Conservation (phyloP, 2,888 invertebrate species). For the Ametastegia equiseti region DNA sequence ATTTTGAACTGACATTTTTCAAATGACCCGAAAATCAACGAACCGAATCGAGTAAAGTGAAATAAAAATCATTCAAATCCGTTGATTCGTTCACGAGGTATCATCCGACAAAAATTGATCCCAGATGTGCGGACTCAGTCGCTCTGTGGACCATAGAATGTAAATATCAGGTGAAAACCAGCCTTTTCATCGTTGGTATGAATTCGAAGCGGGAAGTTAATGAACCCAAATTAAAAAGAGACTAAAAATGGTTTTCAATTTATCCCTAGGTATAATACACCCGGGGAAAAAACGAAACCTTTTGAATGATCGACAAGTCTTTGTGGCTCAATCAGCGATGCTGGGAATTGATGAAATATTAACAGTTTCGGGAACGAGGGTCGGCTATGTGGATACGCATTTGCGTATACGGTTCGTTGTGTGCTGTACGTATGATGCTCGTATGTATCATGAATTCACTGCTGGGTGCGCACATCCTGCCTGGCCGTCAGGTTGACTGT, state of each 20-base stretch:
- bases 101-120: too few species aligned
- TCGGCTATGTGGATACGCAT: slow-evolving; percentile 12
- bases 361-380: slow-evolving; percentile 26
- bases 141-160: too few species aligned
- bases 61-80: too few species aligned
- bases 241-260: background rate
- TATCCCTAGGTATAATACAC: background rate
- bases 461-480: slow-evolving; percentile 41
- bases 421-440: slow-evolving; percentile 29
- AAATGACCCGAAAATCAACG: too few species aligned
- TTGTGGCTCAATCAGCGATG: slow-evolving; percentile 27
- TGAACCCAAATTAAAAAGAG: too few species aligned
- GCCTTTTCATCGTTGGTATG: too few species aligned
- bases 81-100: too few species aligned
- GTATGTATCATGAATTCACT: slow-evolving; percentile 33
- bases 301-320: slow-evolving; percentile 13
- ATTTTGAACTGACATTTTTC: too few species aligned
- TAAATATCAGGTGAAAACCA: too few species aligned
- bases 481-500: slow-evolving; percentile 9
- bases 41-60: too few species aligned
- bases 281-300: background rate
- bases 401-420: slow-evolving; percentile 11
- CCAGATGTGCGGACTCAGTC: too few species aligned
- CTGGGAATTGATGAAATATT: slow-evolving; percentile 32
- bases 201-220: too few species aligned